phyloP scores from a whole-genome alignment of 2,113 vertebrate genomes.

The Tetraodon nigroviridis region DNA sequence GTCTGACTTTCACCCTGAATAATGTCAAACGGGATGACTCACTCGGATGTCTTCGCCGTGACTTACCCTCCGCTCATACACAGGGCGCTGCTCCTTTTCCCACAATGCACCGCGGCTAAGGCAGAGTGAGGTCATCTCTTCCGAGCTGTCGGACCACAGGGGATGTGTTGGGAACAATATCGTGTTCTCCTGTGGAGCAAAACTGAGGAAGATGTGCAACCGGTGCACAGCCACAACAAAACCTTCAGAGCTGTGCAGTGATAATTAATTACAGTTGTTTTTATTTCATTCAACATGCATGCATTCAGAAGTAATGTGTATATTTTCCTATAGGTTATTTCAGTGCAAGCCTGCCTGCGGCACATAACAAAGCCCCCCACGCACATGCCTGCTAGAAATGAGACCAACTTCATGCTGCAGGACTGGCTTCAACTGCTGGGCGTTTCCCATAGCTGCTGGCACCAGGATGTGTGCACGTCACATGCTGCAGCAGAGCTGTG shows the following conservation, averaged over 20 bases:
- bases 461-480: background rate
- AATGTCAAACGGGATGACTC: conserved; percentile 59
- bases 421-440: background rate
- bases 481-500: background rate
- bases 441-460: background rate
- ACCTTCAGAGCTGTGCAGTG: too few species aligned
- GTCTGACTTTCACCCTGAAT: conserved; percentile 56
- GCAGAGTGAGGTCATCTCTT: conserved; percentile 48
- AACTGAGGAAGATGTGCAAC: background rate
- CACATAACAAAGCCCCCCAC: conserved; percentile 36
- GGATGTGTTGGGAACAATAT: conserved; percentile 4
- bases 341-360: conserved; percentile 11
- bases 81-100: conserved; percentile 16
- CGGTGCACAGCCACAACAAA: background rate
- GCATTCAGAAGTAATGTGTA: conserved; percentile 20
- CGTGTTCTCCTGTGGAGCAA: conserved; percentile 1
- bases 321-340: conserved; percentile 18
- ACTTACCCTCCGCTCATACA: conserved; percentile 34
- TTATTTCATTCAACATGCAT: conserved; percentile 1
- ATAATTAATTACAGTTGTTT: too few species aligned
- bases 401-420: background rate
- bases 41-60: conserved; percentile 28
- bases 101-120: conserved; percentile 43
- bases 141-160: conserved; percentile 2
- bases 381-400: conserved; percentile 9